These are phyloP conservation scores for Acrossocheilus fasciatus DNA, from an alignment of 2,797 vertebrate genomes.

Conservation along the genomic window DNA sequence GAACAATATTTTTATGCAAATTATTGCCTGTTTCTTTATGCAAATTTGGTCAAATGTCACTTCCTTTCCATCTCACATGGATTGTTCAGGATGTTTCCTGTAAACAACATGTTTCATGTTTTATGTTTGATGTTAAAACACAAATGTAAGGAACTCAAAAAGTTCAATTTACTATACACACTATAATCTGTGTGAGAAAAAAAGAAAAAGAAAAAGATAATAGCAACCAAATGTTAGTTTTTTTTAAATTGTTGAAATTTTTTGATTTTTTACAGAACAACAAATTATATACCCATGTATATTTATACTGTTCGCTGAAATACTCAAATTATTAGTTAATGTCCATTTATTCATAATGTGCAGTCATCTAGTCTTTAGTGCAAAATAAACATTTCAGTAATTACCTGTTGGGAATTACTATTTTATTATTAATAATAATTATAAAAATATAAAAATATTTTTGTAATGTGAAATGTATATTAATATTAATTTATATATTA, in stretches of 20 bases:
- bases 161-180: conserved; percentile 50
- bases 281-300: not conserved
- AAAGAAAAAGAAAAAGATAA: not conserved
- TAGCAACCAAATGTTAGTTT: not conserved
- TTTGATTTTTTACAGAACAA: not conserved
- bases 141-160: conserved; percentile 52
- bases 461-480: not conserved
- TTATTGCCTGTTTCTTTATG: not conserved
- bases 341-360: not conserved
- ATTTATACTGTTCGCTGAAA: not conserved
- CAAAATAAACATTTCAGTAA: not conserved
- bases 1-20: not conserved
- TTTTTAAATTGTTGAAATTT: too few relatives aligned
- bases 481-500: not conserved
- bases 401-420: not conserved
- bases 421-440: not conserved
- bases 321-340: not conserved
- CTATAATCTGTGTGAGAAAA: not conserved
- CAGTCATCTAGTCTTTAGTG: not conserved
- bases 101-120: conserved; percentile 32
- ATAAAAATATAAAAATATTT: not conserved
- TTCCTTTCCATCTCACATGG: not conserved
- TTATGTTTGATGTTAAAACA: conserved; percentile 69
- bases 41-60: not conserved
- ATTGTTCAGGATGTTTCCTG: not conserved